phyloP scores from a whole-genome alignment of 2,888 invertebrate genomes.

The Pristionchus mayeri region DNA sequence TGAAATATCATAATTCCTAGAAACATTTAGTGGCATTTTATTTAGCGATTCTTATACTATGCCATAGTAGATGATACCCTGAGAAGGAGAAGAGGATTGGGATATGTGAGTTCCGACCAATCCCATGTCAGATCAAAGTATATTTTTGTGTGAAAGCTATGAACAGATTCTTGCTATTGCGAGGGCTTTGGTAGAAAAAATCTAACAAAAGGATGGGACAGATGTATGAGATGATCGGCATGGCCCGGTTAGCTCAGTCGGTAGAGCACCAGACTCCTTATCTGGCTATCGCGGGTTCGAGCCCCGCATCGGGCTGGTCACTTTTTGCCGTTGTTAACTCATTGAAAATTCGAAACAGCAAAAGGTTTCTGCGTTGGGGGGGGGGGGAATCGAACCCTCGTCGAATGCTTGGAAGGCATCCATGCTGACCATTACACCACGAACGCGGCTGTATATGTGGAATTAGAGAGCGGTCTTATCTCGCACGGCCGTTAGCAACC shows the following conservation, averaged over 20 bases:
- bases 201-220: too few species aligned
- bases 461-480: background rate
- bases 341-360: background rate
- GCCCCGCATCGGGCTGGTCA: conserved; percentile 69
- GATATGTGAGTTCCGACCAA: too few species aligned
- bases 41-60: too few species aligned
- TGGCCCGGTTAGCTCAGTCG: conserved; percentile 48
- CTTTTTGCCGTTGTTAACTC: background rate
- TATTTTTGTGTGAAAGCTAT: too few species aligned
- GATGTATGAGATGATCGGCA: too few species aligned
- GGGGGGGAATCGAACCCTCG: conserved; percentile 55
- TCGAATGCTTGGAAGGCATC: conserved; percentile 60
- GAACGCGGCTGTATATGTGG: conserved; percentile 42
- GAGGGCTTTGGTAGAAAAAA: too few species aligned
- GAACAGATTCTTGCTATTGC: too few species aligned
- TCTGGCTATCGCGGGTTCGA: conserved; percentile 72
- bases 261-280: conserved; percentile 66
- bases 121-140: too few species aligned
- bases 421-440: conserved; percentile 60
- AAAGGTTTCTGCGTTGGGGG: conserved; percentile 52
- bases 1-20: too few species aligned
- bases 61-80: too few species aligned
- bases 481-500: background rate
- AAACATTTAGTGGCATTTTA: too few species aligned
- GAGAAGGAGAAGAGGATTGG: too few species aligned